Base-by-base conservation (phyloP, 2,888 invertebrate species). In the Spodoptera picta region DNA sequence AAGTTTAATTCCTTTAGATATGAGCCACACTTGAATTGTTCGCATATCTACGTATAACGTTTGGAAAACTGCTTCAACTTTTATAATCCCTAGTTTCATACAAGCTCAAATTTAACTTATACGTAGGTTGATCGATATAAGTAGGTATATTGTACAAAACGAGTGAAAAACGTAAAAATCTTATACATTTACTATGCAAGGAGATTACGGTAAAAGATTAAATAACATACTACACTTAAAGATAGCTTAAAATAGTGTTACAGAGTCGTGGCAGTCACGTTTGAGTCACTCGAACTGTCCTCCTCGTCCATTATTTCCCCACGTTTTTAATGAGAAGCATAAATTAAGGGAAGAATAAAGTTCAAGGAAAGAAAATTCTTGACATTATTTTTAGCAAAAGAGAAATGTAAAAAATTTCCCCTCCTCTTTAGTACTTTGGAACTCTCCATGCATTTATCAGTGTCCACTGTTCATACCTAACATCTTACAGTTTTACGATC, bases 81-180 rank as follows among this genome's bases (percentile, higher is more conserved):
- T 75, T 79, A 81, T 83, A 83, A 81, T 83, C 83, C 84, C 84
- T 86, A 87, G 78, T 87, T 81, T 92, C 86, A 89, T 92, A 92
- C 90, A 94, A 94, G 94, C 94, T 94, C 94, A 92, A 92, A 88
- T 90, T 93, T 91, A 93, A 93, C 91, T 93, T 94, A 93, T 91
- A 91, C 79, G 79, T 86, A 89, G 85, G 88, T 93, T 92, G 88
- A 89, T 89, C 81, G 87, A 90, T 93, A 91, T 81, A 88, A 88
- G 86, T 90, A 89, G 88, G 90, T 92, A 93, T 91, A 93, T 92
- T 93, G 93, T 94, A 94, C 92, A 94, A 94, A 94, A 94, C 90
- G 92, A 93, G 93, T 94, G 93, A 92, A 94, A 94, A 94, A 93
- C 91, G 92, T 92, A 93, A 93, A 90, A 90, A 88, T 83, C 90